These are phyloP conservation scores for Caerostris extrusa DNA, from an alignment of 1,140 invertebrate species.

Conservation along the genomic window DNA sequence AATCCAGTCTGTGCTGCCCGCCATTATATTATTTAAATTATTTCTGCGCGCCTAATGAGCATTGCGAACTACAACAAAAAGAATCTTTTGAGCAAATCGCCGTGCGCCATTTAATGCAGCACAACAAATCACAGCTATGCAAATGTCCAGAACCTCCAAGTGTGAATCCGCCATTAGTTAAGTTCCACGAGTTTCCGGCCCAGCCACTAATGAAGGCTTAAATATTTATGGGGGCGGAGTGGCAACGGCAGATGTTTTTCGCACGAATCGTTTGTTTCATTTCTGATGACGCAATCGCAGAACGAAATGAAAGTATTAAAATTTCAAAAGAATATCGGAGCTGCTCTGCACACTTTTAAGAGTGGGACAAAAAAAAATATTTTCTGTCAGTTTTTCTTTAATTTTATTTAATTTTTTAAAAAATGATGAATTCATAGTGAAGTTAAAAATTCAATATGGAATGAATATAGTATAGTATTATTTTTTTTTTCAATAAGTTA, in stretches of 20 bases:
- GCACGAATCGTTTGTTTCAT: conserved; percentile 52
- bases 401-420: too few relatives aligned
- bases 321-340: conserved; percentile 50
- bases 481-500: too few relatives aligned
- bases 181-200: conserved; percentile 7
- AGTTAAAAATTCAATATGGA: too few relatives aligned
- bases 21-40: not conserved
- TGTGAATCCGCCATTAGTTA: conserved; percentile 33
- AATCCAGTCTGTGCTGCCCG: not conserved
- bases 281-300: conserved; percentile 42
- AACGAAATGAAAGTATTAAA: conserved; percentile 66
- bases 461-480: too few relatives aligned
- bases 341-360: not conserved
- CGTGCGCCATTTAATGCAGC: not conserved
- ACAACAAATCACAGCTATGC: conserved; percentile 11
- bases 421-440: too few relatives aligned
- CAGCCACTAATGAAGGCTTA: conserved; percentile 60
- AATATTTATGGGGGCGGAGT: conserved; percentile 53
- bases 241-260: conserved; percentile 62
- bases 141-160: conserved; percentile 8
- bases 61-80: not conserved
- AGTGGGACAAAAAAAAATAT: not conserved
- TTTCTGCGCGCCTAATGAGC: not conserved
- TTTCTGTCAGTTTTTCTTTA: too few relatives aligned
- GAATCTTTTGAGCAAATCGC: not conserved